Evolutionary conservation across 2,888 invertebrate genomes (phyloP).

Genomic region (Achlya flavicornis): DNA sequence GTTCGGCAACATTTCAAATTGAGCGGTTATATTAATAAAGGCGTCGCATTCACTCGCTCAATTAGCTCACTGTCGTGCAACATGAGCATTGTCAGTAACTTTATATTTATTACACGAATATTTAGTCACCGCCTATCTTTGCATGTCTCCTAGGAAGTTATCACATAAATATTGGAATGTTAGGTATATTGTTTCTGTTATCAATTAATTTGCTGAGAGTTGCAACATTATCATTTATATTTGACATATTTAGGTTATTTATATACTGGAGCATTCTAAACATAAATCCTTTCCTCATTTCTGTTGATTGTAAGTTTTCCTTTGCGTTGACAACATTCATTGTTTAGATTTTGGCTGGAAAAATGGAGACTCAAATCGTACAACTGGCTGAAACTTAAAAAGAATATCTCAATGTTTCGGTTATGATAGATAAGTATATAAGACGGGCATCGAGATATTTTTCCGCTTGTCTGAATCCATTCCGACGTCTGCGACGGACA

Average conservation of each 20-base stretch:
- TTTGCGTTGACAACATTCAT: too few species aligned
- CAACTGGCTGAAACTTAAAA: not conserved
- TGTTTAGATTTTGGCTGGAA: too few species aligned
- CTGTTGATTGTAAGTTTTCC: too few species aligned
- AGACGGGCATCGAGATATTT: not conserved
- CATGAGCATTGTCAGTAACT: not conserved
- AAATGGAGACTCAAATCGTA: not conserved
- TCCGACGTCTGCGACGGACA: constrained; percentile 6
- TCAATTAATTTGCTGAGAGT: constrained; percentile 3
- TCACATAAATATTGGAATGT: constrained; percentile 1
- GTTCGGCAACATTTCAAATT: constrained; percentile 6
- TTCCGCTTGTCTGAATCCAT: constrained; percentile 8
- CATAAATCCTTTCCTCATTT: not conserved
- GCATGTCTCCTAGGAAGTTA: not conserved
- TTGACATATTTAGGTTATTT: constrained; percentile 3
- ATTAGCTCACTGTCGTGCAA: not conserved
- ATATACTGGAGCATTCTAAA: not conserved
- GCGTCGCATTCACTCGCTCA: constrained; percentile 1
- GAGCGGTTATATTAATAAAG: not conserved
- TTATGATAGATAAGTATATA: not conserved
- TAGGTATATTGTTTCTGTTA: not conserved
- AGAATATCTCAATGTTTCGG: not conserved
- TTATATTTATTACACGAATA: not conserved
- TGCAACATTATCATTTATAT: not conserved
- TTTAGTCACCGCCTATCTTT: not conserved